Conservation (phyloP, 2,888 invertebrate genomes). For the Atethmia centrago region DNA sequence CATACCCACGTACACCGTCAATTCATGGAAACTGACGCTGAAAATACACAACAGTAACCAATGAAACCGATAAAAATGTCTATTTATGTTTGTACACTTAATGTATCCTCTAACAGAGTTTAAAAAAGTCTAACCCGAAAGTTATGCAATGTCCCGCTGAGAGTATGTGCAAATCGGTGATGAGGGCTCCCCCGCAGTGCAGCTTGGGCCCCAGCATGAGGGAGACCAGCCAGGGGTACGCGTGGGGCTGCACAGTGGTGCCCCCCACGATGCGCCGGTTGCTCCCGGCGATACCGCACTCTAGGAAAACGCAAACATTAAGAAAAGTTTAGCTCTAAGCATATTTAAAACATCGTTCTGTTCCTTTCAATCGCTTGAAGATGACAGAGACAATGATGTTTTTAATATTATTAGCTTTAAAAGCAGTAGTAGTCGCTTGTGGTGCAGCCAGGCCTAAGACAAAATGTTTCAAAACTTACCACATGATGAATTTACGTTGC, state of each 20-base stretch:
- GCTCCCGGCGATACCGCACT: constrained; percentile 83
- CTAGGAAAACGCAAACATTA: constrained; percentile 65
- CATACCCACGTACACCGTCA: constrained; percentile 87
- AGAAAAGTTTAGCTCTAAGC: not conserved
- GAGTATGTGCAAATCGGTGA: constrained; percentile 89
- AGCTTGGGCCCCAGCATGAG: constrained; percentile 85
- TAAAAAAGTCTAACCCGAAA: constrained; percentile 81
- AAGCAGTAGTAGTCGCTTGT: not conserved
- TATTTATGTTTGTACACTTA: not conserved
- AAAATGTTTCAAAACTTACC: constrained; percentile 71
- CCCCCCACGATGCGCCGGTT: constrained; percentile 91
- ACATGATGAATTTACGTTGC: constrained; percentile 74
- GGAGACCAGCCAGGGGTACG: constrained; percentile 90
- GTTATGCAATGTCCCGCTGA: constrained; percentile 91
- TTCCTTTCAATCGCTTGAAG: not conserved
- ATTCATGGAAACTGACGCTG: constrained; percentile 82
- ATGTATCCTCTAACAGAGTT: not conserved
- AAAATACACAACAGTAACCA: constrained; percentile 25
- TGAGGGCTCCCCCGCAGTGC: constrained; percentile 91
- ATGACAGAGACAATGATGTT: not conserved
- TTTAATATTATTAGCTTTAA: not conserved
- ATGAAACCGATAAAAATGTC: not conserved
- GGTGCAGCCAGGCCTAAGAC: not conserved
- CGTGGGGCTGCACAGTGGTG: constrained; percentile 84
- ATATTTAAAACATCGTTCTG: not conserved